Conservation (phyloP, 2,888 invertebrate genomes). For the Emmelina monodactyla region DNA sequence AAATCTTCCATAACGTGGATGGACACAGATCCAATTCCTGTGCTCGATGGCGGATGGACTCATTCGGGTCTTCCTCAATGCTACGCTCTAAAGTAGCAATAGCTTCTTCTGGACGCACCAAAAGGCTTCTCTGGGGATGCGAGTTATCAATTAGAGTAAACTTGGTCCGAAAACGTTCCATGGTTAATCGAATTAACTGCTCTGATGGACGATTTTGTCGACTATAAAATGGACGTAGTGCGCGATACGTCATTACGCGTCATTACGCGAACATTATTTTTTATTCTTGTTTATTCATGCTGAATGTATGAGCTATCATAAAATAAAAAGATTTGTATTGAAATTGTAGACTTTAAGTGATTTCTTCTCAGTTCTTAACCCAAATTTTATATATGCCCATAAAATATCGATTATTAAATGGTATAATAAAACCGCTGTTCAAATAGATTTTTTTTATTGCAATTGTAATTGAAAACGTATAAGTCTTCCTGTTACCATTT, state of each 20-base stretch:
- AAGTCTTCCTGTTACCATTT: too few species aligned
- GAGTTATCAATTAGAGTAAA: conserved; percentile 14
- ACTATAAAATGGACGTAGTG: conserved; percentile 15
- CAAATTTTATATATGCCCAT: too few species aligned
- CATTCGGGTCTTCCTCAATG: conserved; percentile 18
- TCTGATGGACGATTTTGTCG: conserved; percentile 18
- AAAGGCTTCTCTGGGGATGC: conserved; percentile 13
- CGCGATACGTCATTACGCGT: conserved; percentile 5
- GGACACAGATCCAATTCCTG: conserved; percentile 19
- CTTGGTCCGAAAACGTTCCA: conserved; percentile 21
- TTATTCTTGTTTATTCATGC: too few species aligned
- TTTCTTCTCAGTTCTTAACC: too few species aligned
- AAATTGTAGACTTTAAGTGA: too few species aligned
- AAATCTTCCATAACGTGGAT: conserved; percentile 18
- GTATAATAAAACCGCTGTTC: too few species aligned
- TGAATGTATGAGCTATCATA: too few species aligned
- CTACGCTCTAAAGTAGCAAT: conserved; percentile 15
- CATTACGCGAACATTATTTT: too few species aligned
- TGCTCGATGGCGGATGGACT: conserved; percentile 19
- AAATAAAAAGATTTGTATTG: too few species aligned
- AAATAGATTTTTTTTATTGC: too few species aligned
- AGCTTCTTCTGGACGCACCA: conserved; percentile 15
- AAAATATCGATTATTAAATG: too few species aligned
- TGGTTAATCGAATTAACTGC: conserved; percentile 19
- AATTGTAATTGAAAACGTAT: too few species aligned